Conservation (phyloP, 2,888 invertebrate genomes). For the Lymantria monacha region DNA sequence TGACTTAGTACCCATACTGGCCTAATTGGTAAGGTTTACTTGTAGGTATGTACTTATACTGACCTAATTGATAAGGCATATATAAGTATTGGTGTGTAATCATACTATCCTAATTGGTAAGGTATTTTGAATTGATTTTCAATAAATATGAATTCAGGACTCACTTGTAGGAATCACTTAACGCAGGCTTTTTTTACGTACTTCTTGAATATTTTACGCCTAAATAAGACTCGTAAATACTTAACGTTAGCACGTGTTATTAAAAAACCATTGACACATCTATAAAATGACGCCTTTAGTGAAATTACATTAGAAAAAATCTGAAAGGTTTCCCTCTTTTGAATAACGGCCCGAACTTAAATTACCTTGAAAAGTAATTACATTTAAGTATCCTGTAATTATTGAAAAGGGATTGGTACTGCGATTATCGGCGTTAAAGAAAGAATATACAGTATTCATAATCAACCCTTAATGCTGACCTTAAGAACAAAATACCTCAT, state of each 20-base stretch:
- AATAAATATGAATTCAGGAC: background rate
- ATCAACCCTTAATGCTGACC: conserved; percentile 19
- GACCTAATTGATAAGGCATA: too few relatives aligned
- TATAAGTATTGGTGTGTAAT: too few relatives aligned
- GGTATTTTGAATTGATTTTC: too few relatives aligned
- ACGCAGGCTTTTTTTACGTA: too few relatives aligned
- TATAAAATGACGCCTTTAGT: conserved; percentile 19
- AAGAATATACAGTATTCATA: conserved; percentile 1
- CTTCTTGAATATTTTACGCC: too few relatives aligned
- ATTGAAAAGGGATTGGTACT: conserved; percentile 23
- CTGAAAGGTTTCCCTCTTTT: conserved; percentile 16
- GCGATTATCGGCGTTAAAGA: conserved; percentile 9
- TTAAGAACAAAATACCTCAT: conserved; percentile 12
- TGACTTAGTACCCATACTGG: too few relatives aligned
- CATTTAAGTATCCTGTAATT: conserved; percentile 28
- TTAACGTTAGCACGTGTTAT: background rate
- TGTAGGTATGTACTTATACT: too few relatives aligned
- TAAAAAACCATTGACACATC: conserved; percentile 47
- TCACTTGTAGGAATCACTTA: too few relatives aligned
- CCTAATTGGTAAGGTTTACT: too few relatives aligned
- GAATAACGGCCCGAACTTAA: conserved; percentile 19
- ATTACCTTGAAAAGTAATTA: conserved; percentile 36
- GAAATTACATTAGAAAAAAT: conserved; percentile 13
- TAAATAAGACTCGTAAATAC: background rate
- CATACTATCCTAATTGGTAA: too few relatives aligned